Percentiles rank a stretch among this genome's conserved stretches.
Evolutionary conservation across 2,888 invertebrate genomes (phyloP).

Genomic region (Deilephila elpenor): DNA sequence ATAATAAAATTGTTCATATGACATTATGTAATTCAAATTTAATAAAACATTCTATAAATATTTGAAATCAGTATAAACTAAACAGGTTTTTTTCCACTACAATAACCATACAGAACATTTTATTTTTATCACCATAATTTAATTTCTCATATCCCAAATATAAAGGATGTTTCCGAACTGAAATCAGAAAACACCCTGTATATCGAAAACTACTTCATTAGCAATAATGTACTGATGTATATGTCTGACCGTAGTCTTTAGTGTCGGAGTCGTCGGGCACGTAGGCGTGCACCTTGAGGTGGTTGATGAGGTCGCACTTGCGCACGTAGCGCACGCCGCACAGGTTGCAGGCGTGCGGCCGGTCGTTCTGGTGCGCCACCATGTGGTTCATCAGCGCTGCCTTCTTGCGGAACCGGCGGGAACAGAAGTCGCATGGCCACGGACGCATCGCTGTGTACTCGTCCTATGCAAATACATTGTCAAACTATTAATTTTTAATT

Average conservation of each 20-base stretch:
- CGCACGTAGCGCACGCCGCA: conserved; percentile 92
- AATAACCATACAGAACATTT: too few relatives aligned
- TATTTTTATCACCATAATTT: too few relatives aligned
- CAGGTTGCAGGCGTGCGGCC: conserved; percentile 92
- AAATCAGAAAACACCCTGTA: too few relatives aligned
- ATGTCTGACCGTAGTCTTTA: conserved; percentile 77
- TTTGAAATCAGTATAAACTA: too few relatives aligned
- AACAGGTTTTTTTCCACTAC: too few relatives aligned
- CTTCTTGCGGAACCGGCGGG: conserved; percentile 92
- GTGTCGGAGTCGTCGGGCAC: conserved; percentile 87
- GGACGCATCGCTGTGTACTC: conserved; percentile 90
- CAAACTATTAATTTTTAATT: too few relatives aligned
- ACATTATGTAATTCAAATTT: background rate
- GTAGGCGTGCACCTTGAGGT: conserved; percentile 92
- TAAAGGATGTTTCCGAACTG: too few relatives aligned
- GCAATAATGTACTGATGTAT: too few relatives aligned
- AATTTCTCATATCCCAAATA: too few relatives aligned
- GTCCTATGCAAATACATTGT: conserved; percentile 66
- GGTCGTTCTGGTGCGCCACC: conserved; percentile 93
- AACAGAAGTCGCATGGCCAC: conserved; percentile 94
- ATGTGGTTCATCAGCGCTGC: conserved; percentile 94
- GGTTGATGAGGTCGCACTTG: conserved; percentile 92
- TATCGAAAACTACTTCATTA: too few relatives aligned
- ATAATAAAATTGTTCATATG: background rate
- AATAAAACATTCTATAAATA: too few relatives aligned